Evolutionary conservation across 2,888 invertebrate species (phyloP).

Genomic region (Tetrapedia diversipes): DNA sequence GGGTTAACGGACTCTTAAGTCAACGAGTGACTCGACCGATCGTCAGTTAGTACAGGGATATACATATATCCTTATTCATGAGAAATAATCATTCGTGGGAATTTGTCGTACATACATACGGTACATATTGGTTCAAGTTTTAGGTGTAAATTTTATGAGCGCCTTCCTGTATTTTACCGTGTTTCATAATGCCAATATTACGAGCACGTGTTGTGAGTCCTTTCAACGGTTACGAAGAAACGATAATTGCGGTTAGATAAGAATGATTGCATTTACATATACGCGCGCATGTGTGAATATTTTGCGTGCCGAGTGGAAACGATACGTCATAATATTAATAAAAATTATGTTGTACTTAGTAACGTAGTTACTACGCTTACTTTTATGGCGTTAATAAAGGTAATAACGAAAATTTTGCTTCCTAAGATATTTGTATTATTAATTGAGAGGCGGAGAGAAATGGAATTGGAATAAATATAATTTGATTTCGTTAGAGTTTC

Average conservation of each 20-base stretch:
- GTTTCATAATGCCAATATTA: neutral
- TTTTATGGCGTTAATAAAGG: no score
- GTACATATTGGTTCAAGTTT: no score
- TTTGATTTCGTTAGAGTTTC: conserved; percentile 3
- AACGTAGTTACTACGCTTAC: no score
- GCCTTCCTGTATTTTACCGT: neutral
- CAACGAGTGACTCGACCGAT: conserved; percentile 34
- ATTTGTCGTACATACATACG: no score
- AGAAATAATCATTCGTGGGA: no score
- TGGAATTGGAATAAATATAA: no score
- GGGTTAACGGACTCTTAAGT: conserved; percentile 48
- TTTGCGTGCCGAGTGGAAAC: neutral
- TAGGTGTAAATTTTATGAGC: no score
- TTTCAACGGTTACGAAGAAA: neutral
- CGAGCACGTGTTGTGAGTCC: no score
- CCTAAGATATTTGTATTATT: neutral
- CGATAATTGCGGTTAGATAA: neutral
- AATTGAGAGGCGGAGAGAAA: neutral
- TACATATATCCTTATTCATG: conserved; percentile 11
- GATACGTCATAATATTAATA: no score
- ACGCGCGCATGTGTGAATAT: neutral
- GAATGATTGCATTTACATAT: neutral
- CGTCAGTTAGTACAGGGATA: neutral
- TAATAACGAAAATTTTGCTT: no score
- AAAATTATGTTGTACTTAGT: no score